phyloP scores from a whole-genome alignment of 2,797 vertebrate species.

The Calcarius lapponicus region DNA sequence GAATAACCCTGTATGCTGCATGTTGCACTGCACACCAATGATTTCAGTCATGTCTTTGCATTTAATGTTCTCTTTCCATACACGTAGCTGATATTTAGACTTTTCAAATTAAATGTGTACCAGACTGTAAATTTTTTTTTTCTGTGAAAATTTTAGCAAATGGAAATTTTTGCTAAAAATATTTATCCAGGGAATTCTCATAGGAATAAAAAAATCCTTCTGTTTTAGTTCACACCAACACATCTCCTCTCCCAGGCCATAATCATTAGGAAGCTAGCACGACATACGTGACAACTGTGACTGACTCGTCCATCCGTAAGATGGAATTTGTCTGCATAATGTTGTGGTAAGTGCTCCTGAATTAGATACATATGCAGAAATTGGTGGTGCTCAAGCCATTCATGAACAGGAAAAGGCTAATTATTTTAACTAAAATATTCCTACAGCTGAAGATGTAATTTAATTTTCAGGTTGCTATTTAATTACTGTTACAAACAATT shows the following conservation, averaged over 20 bases:
- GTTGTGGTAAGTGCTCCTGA: not conserved
- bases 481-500: constrained; percentile 48
- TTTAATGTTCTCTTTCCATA: not conserved
- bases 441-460: constrained; percentile 20
- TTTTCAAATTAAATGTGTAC: not conserved
- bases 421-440: constrained; percentile 27
- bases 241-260: not conserved
- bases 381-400: not conserved
- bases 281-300: not conserved
- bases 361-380: not conserved
- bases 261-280: not conserved
- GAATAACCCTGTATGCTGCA: not conserved
- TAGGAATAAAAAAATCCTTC: not conserved
- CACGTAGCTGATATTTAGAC: not conserved
- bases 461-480: constrained; percentile 41
- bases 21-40: not conserved
- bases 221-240: not conserved
- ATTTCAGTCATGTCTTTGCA: not conserved
- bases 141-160: not conserved
- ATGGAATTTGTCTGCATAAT: not conserved
- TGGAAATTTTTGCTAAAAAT: not conserved
- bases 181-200: not conserved
- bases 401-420: constrained; percentile 38
- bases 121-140: not conserved
- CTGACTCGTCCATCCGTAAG: not conserved